Evolutionary conservation across 2,797 vertebrate genomes (phyloP), one percentile per base, ranked within the genome.

Genomic region (Ibycter americanus): DNA sequence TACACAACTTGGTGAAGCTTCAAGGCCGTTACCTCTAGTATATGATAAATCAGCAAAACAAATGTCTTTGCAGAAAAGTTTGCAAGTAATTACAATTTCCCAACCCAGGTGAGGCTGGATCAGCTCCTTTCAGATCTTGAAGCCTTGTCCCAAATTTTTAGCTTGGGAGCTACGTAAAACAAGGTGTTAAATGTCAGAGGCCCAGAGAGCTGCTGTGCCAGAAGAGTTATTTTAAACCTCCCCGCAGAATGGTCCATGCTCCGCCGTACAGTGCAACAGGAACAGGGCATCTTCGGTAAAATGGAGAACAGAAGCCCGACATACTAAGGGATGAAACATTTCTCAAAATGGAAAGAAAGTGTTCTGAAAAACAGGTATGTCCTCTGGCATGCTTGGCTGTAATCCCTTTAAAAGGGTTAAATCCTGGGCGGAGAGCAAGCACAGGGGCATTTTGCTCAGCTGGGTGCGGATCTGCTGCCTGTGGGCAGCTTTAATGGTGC

Each of bases 351-450:
- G 66, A 40, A 32, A 14, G 25, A 44, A 71, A 36, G 11, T 8
- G 12, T 19, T 26, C 55, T 27, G 55, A 6, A 38, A 38, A 44
- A 40, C 4, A 32, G 31, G 3, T 3, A 8, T 4, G 10, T 29
- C 51, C 44, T 34, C 25, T 17, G 22, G 11, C 15, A 4, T 11
- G 27, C 42, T 44, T 29, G 63, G 36, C 42, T 68, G 29, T 20
- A 11, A 54, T 27, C 29, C 4, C 47, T 82, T 40, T 22, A 27
- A 34, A 67, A 36, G 13, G 20, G 26, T 65, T 34, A 34, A 29
- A 83, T 42, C n/a, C 0, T 11, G 0, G 19, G 4, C 27, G 1
- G 21, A 19, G 61, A 19, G 31, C 31, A 20, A 61, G 25, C 44
- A 20, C 9, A 9, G 8, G 1, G 12, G 22, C 38, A 1, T 29